These are phyloP conservation scores for Drosophila peninsularis DNA, from an alignment of 2,888 invertebrate genomes.

Conservation along the genomic window DNA sequence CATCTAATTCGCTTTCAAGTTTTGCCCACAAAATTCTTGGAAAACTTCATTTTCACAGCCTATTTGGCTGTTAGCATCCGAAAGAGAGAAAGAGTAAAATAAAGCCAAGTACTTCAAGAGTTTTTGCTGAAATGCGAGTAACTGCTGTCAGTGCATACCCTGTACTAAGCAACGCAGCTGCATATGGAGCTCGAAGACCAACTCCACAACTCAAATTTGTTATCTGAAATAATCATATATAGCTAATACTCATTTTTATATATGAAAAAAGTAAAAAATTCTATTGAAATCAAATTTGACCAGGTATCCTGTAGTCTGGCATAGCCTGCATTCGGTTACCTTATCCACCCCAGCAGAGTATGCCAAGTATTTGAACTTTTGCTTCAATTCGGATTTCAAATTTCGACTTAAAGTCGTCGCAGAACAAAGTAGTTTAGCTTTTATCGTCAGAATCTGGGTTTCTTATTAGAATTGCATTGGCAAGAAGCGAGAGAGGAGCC, in stretches of 20 bases:
- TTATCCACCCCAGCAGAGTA: neutral
- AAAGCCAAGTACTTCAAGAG: neutral
- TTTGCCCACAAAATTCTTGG: constrained; percentile 8
- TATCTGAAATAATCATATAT: too few species aligned
- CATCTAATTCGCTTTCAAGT: constrained; percentile 7
- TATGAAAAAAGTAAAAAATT: too few species aligned
- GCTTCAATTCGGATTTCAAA: constrained; percentile 3
- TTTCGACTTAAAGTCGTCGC: neutral
- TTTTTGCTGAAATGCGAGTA: neutral
- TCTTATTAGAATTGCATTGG: constrained; percentile 9
- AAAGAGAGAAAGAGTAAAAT: neutral
- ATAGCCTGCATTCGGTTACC: neutral
- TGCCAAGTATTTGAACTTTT: constrained; percentile 2
- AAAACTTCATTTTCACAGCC: constrained; percentile 2
- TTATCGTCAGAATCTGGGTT: constrained; percentile 4
- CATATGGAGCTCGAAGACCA: too few species aligned
- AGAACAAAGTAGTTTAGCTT: constrained; percentile 7
- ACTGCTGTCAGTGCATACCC: neutral
- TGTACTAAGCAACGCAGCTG: too few species aligned
- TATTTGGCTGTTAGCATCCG: neutral
- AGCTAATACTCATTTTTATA: too few species aligned
- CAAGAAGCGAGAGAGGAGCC: neutral
- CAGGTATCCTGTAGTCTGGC: neutral
- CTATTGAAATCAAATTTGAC: too few species aligned
- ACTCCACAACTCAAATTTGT: too few species aligned